A percentile compares a stretch with the other conserved stretches of the same genome.
These are phyloP conservation scores for Drosophila sordidula DNA, from an alignment of 2,888 invertebrate genomes.

Conservation along the genomic window DNA sequence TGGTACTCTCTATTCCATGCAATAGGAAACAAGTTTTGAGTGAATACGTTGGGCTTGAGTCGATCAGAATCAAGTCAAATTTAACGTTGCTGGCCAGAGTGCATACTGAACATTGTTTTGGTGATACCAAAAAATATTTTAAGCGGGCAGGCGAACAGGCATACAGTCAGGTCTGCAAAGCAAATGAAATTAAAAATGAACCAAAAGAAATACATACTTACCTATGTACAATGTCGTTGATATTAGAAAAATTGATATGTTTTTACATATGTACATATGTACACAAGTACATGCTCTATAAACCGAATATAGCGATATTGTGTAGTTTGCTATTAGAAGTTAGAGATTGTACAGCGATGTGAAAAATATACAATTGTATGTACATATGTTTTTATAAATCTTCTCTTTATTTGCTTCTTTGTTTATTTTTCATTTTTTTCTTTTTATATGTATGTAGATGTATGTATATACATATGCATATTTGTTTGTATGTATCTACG, in stretches of 20 bases:
- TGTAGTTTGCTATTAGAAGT: not conserved
- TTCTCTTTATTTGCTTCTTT: constrained; percentile 15
- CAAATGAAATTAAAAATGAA: constrained; percentile 23
- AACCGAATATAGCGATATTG: not conserved
- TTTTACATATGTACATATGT: constrained; percentile 1
- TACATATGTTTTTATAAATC: constrained; percentile 2
- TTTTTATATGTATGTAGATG: not conserved
- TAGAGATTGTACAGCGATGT: constrained; percentile 18
- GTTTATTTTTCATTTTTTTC: constrained; percentile 37
- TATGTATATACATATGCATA: constrained; percentile 1
- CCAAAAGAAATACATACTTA: constrained; percentile 9
- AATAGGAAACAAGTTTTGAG: constrained; percentile 58
- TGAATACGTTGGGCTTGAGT: constrained; percentile 39
- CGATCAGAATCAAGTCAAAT: constrained; percentile 50
- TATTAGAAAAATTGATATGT: not conserved
- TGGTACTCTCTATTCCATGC: constrained; percentile 2
- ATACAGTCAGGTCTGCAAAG: constrained; percentile 11
- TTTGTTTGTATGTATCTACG: constrained; percentile 1
- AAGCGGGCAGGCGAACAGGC: constrained; percentile 13
- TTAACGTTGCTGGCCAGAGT: constrained; percentile 24
- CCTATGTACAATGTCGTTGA: not conserved
- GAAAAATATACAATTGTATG: constrained; percentile 7
- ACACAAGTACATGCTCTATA: not conserved
- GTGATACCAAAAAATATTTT: constrained; percentile 12
- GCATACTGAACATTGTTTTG: constrained; percentile 43